phyloP scores from a whole-genome alignment of 1,140 invertebrate genomes.

The Cotesia typhae region DNA sequence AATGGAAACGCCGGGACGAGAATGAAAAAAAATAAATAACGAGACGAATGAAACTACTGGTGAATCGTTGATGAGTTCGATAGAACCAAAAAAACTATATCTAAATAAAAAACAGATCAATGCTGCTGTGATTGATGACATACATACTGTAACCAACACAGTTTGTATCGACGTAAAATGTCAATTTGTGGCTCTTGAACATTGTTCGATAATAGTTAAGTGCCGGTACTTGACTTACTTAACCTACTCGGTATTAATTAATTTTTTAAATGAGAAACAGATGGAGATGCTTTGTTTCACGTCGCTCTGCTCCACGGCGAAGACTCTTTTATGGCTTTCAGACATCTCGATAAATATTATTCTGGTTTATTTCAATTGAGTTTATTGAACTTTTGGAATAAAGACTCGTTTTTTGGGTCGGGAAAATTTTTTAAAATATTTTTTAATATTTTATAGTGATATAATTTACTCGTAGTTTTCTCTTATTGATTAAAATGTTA shows the following conservation, averaged over 20 bases:
- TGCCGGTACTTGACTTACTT: constrained; percentile 48
- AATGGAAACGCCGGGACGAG: not conserved
- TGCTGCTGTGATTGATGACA: not conserved
- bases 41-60: constrained; percentile 8
- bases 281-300: no score
- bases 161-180: constrained; percentile 13
- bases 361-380: no score
- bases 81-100: not conserved
- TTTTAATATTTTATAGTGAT: no score
- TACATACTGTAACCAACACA: not conserved
- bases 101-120: constrained; percentile 7
- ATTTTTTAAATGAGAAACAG: not conserved
- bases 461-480: no score
- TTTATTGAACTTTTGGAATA: no score
- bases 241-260: constrained; percentile 24
- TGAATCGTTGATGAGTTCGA: constrained; percentile 33
- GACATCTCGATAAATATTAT: not conserved
- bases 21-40: not conserved
- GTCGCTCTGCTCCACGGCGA: no score
- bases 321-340: no score
- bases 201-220: constrained; percentile 42
- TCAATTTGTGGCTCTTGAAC: not conserved
- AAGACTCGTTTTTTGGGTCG: no score
- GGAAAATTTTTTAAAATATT: no score
- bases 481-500: no score